Evolutionary conservation across 1,140 invertebrate genomes (phyloP).

Genomic region (Conus ventricosus): DNA sequence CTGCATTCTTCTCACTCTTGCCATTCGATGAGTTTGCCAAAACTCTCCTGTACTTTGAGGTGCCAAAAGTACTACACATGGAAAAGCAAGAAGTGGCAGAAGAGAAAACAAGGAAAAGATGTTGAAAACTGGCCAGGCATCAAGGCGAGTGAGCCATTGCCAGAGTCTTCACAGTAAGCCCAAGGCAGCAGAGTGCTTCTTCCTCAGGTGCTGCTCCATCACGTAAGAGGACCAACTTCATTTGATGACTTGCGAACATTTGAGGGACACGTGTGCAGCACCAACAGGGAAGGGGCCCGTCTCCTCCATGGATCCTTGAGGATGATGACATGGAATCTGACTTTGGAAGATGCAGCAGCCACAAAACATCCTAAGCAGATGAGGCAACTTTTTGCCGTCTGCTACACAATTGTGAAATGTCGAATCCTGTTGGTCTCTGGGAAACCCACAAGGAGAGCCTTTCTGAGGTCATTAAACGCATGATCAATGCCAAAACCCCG

Average conservation of each 20-base stretch:
- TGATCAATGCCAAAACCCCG: too few species aligned
- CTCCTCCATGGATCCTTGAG: too few species aligned
- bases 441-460: too few species aligned
- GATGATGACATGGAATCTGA: too few species aligned
- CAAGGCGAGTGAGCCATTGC: conserved; percentile 16
- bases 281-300: too few species aligned
- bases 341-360: too few species aligned
- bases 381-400: too few species aligned
- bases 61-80: conserved; percentile 69
- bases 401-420: too few species aligned
- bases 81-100: conserved; percentile 41
- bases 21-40: conserved; percentile 55
- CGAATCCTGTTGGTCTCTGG: too few species aligned
- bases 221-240: conserved; percentile 7
- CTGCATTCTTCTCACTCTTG: conserved; percentile 67
- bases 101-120: not conserved
- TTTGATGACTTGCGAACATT: conserved; percentile 23
- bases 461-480: too few species aligned
- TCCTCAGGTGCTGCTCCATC: conserved; percentile 28
- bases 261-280: too few species aligned
- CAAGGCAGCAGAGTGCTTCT: conserved; percentile 36
- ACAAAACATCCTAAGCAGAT: too few species aligned
- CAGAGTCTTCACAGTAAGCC: conserved; percentile 27
- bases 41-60: conserved; percentile 61
- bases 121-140: not conserved